Base-by-base conservation (phyloP, 2,888 invertebrate species). In the Alsophila aescularia region DNA sequence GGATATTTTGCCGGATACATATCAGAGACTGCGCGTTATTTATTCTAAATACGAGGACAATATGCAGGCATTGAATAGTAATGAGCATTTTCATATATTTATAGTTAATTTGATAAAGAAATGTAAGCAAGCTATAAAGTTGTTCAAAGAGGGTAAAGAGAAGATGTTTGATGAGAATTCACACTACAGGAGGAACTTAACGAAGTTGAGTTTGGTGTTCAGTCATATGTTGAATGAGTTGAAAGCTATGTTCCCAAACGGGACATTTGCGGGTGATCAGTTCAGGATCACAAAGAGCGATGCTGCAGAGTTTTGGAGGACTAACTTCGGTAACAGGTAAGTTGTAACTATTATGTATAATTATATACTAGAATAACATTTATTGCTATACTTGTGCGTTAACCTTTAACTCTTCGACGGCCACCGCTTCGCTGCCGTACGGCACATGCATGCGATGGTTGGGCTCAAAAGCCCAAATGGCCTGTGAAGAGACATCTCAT, bases 181-280 rank as follows among this genome's bases (percentile, higher is more conserved):
- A 10, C 97, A 97, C 75, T 98, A 98, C 78, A 93, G 99, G 64
- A 93, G 99, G 70, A 98, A 98, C 88, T 92, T 99, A 76, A 99
- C 98, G 44, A 99, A 99, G 93, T 94, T 99, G 37, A 99, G 99
- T 89, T 94, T 99, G 77, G 99, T 99, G 69, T 99, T 99, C 91
- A 99, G 98, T 83, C 99, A 99, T 93, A 99, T 99, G 99, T 93
- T 99, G 70, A 98, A 98, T 81, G 99, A 99, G 92, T 92, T 99
- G 64, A 99, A 99, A 91, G 99, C 99, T 32, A 96, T 99, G 77
- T 99, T 99, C 87, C 99, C 99, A 0, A 97, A 96, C 83, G 99
- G 99, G 44, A 94, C 96, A 10, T 99, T 98, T 90, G 96, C 98
- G 54, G 99, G 99, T 43, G 98, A 99, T 88, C 97, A 97, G 86